These are phyloP conservation scores for Chromobotia macracanthus DNA, from an alignment of 2,797 vertebrate species.

Conservation along the genomic window DNA sequence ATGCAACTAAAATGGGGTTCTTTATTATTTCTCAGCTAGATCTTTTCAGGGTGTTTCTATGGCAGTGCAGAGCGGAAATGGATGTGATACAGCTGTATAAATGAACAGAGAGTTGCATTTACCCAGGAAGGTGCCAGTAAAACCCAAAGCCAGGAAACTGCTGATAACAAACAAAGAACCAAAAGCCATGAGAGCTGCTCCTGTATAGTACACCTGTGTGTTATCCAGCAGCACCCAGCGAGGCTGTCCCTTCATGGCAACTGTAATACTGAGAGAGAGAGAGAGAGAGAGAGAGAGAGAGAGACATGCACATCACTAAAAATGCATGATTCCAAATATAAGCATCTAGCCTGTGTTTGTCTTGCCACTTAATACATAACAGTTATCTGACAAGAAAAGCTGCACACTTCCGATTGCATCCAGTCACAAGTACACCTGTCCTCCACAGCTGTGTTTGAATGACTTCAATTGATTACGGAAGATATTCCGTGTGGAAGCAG, in stretches of 20 bases:
- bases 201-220: slow-evolving; percentile 71
- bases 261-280: slow-evolving; percentile 79
- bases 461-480: neutral
- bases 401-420: neutral
- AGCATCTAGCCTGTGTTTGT: neutral
- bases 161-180: slow-evolving; percentile 85
- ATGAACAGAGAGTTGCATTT: slow-evolving; percentile 59
- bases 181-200: slow-evolving; percentile 72
- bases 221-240: slow-evolving; percentile 79
- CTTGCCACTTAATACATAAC: neutral
- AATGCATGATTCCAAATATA: neutral
- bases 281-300: neutral
- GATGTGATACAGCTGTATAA: neutral
- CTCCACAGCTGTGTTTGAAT: neutral
- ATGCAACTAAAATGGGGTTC: too few species aligned
- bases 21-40: neutral
- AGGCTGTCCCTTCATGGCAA: slow-evolving; percentile 86
- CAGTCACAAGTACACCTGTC: neutral
- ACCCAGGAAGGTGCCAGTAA: slow-evolving; percentile 94
- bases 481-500: neutral
- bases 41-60: neutral
- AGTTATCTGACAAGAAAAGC: neutral
- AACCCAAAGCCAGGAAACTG: slow-evolving; percentile 91
- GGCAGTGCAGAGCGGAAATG: neutral
- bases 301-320: neutral